Evolutionary conservation across 2,888 invertebrate species (phyloP), one percentile per base, ranked within the genome.

Genomic region (Eucera pruinosa): DNA sequence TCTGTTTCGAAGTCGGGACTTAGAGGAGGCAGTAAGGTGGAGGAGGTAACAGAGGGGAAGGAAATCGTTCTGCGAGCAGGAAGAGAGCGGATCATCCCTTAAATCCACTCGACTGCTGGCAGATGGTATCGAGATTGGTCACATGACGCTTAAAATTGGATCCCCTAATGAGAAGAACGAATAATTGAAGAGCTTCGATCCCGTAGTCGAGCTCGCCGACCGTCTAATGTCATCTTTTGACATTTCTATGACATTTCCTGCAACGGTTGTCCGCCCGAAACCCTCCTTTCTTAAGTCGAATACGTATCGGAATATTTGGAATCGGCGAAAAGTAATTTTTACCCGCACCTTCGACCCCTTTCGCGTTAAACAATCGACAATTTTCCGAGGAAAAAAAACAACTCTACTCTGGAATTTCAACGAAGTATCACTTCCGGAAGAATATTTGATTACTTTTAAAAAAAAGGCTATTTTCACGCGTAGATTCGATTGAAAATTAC

Each of bases 1-100:
- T 81, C 86, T 83, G 84, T 86, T 87, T 86, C 80, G 72, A 72
- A 79, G 45, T 60, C 43, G 43, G 57, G 73, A 75, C 64, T 45
- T 52, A 43, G 48, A 25, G 57, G 4, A 43, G 54, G 39, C 30
- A 52, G 57, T 27, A 57, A 41, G 78, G 54, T 68, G 62, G 23
- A 48, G 64, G 47, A 25, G 58, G 66, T 54, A 67, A 50, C 47
- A 30, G 30, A 9, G 48, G 23, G 48, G 67, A 27, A 57, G 58
- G 67, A 50, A 66, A 70, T 58, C 60, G 66, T 67, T 50, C 23
- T 39, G 20, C 11, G 58, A 52, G 36, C 61, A 76, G 66, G 48
- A 52, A 62, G 61, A 50, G 65, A 54, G 9, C 13, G 48, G 33
- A 57, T 79, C 70, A 74, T 70, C 65, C 58, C 67, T 71, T 67